Base-by-base conservation (phyloP, 2,797 vertebrate genomes). In the Odontamblyopus rebecca region DNA sequence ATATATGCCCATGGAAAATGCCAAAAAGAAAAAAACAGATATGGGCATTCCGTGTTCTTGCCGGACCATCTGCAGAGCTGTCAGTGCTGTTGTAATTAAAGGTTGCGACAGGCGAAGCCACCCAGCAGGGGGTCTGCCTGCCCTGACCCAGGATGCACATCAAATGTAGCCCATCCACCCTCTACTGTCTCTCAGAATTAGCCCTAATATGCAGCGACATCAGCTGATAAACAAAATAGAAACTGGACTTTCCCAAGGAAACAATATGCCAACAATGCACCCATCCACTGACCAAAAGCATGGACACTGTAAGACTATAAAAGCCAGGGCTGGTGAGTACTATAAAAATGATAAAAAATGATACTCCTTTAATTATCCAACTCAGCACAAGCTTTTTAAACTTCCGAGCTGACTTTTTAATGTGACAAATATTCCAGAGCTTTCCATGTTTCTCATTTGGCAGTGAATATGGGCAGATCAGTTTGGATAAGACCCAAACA, bases 31-130 rank as follows among this genome's bases (percentile, higher is more conserved):
- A 48, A 48, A 61, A 13, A 35, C 6, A 38, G 23, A 53, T 27
- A 51, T 0, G 59, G 7, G 19, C 18, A 60, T 60, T 60, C 27
- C 76, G 61, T 30, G 75, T 56, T 85, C 82, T 74, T 78, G 67
- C 26, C 67, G 74, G 83, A 86, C 87, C 86, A 91, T 92, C 90
- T 92, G 90, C 81, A 88, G 76, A 54, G 75, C 84, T 91, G 90
- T 89, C 89, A 87, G 75, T 82, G 80, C 70, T 71, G 76, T 76
- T 87, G 85, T 91, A 91, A 92, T 91, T 91, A 93, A 90, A 92
- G 90, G 86, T 83, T 91, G 86, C 69, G 76, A 90, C 87, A 89
- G 89, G 73, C 77, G 72, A 89, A 85, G 83, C 85, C 84, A 81
- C 85, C 80, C 85, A 77, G 90, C 89, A 87, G 89, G 91, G 81